Percentiles rank a stretch among this genome's conserved stretches.
These are phyloP conservation scores for Amphiprion ocellaris DNA, from an alignment of 2,113 vertebrate species.

Conservation along the genomic window DNA sequence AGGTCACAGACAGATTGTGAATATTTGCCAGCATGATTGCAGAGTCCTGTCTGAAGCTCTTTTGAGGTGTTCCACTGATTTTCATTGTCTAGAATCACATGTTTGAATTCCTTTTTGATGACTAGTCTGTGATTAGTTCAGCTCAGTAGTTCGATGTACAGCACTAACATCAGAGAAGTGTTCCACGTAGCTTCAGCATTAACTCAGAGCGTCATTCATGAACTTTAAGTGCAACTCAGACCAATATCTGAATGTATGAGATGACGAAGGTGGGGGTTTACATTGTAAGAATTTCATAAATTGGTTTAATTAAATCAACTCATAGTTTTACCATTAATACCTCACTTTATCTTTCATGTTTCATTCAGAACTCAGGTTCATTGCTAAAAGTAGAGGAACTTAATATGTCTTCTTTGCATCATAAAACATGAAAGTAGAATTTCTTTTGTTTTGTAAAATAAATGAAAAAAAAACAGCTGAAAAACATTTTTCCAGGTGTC, in stretches of 20 bases:
- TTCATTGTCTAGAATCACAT: not conserved
- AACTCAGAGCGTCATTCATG: constrained; percentile 6
- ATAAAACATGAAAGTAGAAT: no score
- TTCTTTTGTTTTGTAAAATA: no score
- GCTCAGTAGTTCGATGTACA: constrained; percentile 1
- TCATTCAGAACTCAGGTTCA: no score
- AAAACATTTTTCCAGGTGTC: no score
- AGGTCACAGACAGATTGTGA: constrained; percentile 36
- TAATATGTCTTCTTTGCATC: no score
- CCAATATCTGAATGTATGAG: constrained; percentile 14
- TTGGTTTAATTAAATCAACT: constrained; percentile 24
- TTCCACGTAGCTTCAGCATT: constrained; percentile 41
- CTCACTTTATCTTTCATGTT: not conserved
- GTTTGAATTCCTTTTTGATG: not conserved
- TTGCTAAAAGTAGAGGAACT: no score
- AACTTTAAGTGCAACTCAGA: not conserved
- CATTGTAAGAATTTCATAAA: constrained; percentile 32
- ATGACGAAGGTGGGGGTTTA: constrained; percentile 2
- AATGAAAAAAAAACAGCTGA: no score
- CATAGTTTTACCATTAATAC: not conserved
- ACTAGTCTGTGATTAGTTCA: not conserved
- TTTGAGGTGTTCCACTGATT: not conserved
- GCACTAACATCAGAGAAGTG: constrained; percentile 21
- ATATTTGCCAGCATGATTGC: constrained; percentile 52
- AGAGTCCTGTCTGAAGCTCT: not conserved